Conservation (phyloP, 2,797 vertebrate genomes). For the Coilia nasus region DNA sequence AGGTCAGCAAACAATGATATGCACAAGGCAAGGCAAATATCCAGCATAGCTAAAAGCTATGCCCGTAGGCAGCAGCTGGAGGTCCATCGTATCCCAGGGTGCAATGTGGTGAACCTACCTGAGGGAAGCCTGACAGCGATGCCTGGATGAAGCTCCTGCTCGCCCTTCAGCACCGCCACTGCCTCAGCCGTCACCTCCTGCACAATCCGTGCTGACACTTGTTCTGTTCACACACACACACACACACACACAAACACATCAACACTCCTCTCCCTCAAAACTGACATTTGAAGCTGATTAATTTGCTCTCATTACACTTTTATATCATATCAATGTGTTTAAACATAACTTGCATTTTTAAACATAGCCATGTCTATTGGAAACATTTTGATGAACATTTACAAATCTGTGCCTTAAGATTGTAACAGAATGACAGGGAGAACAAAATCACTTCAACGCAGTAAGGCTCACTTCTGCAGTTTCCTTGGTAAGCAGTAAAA, state of each 20-base stretch:
- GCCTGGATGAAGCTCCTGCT: constrained; percentile 86
- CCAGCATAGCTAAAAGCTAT: background rate
- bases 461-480: background rate
- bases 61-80: background rate
- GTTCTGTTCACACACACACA: constrained; percentile 77
- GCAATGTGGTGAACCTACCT: constrained; percentile 61
- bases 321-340: background rate
- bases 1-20: background rate
- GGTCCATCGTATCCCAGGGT: background rate
- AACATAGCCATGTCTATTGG: too few relatives aligned
- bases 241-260: constrained; percentile 29
- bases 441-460: background rate
- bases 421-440: background rate
- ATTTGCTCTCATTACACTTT: background rate
- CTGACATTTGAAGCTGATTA: background rate
- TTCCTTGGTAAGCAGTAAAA: background rate
- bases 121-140: constrained; percentile 71
- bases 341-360: too few relatives aligned
- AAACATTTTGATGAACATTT: too few relatives aligned
- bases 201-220: constrained; percentile 97
- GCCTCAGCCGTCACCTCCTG: constrained; percentile 99
- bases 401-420: background rate
- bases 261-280: background rate
- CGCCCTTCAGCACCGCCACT: constrained; percentile 95
- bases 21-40: background rate